Percentiles rank a stretch among this genome's conserved stretches.
phyloP scores from a whole-genome alignment of 2,797 vertebrate genomes.

The Hoplostethus mediterraneus region DNA sequence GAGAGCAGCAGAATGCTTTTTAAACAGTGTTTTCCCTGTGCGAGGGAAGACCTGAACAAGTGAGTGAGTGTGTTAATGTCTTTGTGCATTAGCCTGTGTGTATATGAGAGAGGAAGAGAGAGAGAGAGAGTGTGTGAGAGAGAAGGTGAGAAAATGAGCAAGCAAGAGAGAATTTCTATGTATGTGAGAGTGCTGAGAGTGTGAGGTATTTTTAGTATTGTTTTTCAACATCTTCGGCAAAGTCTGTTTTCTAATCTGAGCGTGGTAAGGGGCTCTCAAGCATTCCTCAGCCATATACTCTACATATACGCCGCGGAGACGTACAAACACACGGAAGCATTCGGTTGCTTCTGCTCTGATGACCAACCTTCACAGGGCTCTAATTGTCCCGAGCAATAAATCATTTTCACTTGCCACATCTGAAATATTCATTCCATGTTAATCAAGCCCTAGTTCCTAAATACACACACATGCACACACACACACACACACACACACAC shows the following conservation, averaged over 20 bases:
- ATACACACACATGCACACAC: constrained; percentile 26
- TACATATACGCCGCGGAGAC: neutral
- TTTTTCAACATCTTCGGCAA: constrained; percentile 46
- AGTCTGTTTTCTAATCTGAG: constrained; percentile 57
- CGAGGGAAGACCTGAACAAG: constrained; percentile 48
- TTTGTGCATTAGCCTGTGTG: constrained; percentile 44
- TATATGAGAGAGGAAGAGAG: constrained; percentile 7
- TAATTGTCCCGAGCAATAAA: constrained; percentile 73
- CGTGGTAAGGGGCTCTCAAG: constrained; percentile 28
- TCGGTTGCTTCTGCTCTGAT: constrained; percentile 51
- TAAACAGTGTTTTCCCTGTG: constrained; percentile 54
- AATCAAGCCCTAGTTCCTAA: constrained; percentile 61
- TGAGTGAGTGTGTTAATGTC: constrained; percentile 12
- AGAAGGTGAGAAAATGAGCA: constrained; percentile 62
- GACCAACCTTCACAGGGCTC: constrained; percentile 42
- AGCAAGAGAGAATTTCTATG: constrained; percentile 54
- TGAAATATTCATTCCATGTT: constrained; percentile 76
- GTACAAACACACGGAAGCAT: constrained; percentile 33
- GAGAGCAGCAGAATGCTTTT: constrained; percentile 57
- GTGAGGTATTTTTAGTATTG: constrained; percentile 76
- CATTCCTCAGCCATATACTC: constrained; percentile 50
- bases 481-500: constrained; percentile 30
- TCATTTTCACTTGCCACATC: constrained; percentile 58
- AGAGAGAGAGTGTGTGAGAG: constrained; percentile 19
- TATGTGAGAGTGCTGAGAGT: constrained; percentile 58